Evolutionary conservation across 64 coral and sea anemone genomes (phyloP).

Genomic region (Dendrophyllia cribrosa): DNA sequence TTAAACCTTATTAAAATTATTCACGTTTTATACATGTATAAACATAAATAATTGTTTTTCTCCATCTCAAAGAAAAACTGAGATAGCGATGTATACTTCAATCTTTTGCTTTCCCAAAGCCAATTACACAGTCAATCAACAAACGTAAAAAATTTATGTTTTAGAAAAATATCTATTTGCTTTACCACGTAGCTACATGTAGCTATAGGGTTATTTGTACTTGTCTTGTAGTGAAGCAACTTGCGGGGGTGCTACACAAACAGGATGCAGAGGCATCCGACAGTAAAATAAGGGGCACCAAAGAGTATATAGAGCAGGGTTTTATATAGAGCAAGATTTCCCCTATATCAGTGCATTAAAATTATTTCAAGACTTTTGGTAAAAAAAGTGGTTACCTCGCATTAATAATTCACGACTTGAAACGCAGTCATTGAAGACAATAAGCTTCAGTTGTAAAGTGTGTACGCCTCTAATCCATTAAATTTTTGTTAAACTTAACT

Average conservation of each 20-base stretch:
- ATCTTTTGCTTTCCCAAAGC: neutral
- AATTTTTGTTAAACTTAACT: neutral
- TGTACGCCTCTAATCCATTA: neutral
- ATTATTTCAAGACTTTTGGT: neutral
- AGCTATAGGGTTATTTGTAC: neutral
- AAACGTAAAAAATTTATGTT: conserved; percentile 30
- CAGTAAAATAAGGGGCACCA: neutral
- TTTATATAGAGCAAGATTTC: neutral
- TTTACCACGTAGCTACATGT: neutral
- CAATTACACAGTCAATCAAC: conserved; percentile 12
- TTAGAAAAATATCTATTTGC: neutral
- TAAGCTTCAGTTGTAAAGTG: neutral
- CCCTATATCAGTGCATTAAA: neutral
- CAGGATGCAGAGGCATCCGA: too few species aligned
- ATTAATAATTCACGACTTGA: conserved; percentile 31
- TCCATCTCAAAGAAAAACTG: too few species aligned
- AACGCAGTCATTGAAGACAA: conserved; percentile 30
- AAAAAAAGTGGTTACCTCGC: conserved; percentile 22
- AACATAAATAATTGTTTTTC: too few species aligned
- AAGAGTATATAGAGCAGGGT: neutral
- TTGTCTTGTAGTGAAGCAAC: neutral
- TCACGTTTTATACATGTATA: neutral
- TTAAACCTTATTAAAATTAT: neutral
- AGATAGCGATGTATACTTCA: neutral
- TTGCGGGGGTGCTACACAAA: too few species aligned